Evolutionary conservation across 64 coral and sea anemone species (phyloP).

Genomic region (Porites australiensis): DNA sequence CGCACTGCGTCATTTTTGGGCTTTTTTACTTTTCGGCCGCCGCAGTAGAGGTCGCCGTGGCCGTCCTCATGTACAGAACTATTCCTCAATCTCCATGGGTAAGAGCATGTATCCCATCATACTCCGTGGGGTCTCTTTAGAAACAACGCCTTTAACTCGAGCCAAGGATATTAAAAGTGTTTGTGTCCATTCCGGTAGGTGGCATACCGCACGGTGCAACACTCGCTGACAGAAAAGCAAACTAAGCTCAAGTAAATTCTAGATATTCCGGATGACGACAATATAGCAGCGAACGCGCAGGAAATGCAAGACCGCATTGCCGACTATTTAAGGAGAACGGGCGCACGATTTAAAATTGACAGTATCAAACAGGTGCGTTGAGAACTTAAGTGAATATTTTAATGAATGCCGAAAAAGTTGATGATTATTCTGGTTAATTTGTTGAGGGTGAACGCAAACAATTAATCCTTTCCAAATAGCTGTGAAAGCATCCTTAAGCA

Average conservation of each 20-base stretch:
- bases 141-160: background rate
- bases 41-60: no score
- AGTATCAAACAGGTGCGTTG: conserved; percentile 74
- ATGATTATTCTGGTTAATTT: background rate
- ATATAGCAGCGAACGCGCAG: conserved; percentile 36
- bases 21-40: no score
- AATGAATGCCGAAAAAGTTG: no score
- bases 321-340: conserved; percentile 67
- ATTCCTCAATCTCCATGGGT: no score
- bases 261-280: conserved; percentile 57
- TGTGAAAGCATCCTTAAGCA: no score
- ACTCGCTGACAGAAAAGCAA: conserved; percentile 77
- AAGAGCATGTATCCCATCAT: no score
- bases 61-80: no score
- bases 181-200: conserved; percentile 61
- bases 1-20: no score
- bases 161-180: background rate
- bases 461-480: no score
- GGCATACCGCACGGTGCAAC: conserved; percentile 83
- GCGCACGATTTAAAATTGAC: conserved; percentile 76
- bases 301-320: conserved; percentile 57
- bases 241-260: conserved; percentile 67
- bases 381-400: background rate
- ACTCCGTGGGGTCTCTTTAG: no score
- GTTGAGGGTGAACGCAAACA: background rate